A percentile compares a stretch with the other conserved stretches of the same genome.
Conservation (phyloP, 2,797 vertebrate species). For the Glossophaga mutica region DNA sequence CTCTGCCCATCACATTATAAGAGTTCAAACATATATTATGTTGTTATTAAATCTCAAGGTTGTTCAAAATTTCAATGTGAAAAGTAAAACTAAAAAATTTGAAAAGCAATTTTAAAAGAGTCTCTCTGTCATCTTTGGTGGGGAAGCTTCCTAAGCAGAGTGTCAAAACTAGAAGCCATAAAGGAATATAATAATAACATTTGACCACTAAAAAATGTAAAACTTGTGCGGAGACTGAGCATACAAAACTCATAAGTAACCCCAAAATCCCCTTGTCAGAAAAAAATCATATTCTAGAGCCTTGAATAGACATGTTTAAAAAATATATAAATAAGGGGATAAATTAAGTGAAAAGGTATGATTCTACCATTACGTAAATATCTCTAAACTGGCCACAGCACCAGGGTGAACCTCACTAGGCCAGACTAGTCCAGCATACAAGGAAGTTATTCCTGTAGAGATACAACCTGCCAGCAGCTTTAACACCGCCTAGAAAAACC, state of each 20-base stretch:
- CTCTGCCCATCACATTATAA: not conserved
- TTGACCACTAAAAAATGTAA: not conserved
- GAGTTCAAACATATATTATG: not conserved
- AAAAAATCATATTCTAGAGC: not conserved
- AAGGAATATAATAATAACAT: not conserved
- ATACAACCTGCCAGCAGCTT: not conserved
- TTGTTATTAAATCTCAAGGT: not conserved
- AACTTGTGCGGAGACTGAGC: not conserved
- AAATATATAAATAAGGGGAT: not conserved
- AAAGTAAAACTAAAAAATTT: not conserved
- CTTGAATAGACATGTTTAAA: not conserved
- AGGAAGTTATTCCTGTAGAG: constrained; percentile 39
- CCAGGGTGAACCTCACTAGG: not conserved
- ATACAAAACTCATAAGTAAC: not conserved
- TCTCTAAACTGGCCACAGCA: not conserved
- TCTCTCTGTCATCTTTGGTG: not conserved
- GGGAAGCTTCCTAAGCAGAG: not conserved
- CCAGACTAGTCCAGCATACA: not conserved
- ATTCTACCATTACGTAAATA: not conserved
- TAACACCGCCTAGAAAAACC: constrained; percentile 46
- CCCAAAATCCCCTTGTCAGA: not conserved
- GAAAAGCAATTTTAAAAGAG: not conserved
- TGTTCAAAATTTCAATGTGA: not conserved
- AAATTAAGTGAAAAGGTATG: not conserved
- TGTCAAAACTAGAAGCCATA: not conserved